Percentiles rank a stretch among this genome's conserved stretches.
phyloP scores from a whole-genome alignment of 1,140 invertebrate species.

The Bombus impatiens region DNA sequence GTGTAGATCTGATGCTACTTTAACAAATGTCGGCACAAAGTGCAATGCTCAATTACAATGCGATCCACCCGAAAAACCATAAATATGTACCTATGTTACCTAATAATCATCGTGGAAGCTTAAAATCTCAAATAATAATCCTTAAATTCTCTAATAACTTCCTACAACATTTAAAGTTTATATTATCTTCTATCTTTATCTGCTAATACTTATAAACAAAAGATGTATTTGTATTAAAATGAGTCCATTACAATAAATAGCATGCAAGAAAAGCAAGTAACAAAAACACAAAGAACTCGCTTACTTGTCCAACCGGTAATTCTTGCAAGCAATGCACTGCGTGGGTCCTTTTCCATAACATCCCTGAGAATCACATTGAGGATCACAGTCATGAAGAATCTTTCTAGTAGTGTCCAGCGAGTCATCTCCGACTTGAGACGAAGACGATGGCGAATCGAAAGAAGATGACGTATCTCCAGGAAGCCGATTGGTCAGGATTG shows the following conservation, averaged over 20 bases:
- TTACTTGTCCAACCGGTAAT: constrained; percentile 91
- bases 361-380: constrained; percentile 91
- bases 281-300: constrained; percentile 60
- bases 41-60: too few species aligned
- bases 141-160: not conserved
- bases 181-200: too few species aligned
- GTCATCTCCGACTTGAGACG: constrained; percentile 57
- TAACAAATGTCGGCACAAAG: too few species aligned
- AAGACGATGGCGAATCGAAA: constrained; percentile 47
- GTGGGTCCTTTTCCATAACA: constrained; percentile 91
- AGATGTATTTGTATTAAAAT: not conserved
- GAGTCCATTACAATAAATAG: not conserved
- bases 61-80: too few species aligned
- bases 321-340: constrained; percentile 90
- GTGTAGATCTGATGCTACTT: too few species aligned
- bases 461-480: constrained; percentile 71
- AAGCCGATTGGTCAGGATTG: constrained; percentile 76
- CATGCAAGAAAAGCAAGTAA: not conserved
- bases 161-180: not conserved
- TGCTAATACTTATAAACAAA: not conserved
- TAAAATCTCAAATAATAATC: too few species aligned
- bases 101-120: too few species aligned
- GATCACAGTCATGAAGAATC: constrained; percentile 90
- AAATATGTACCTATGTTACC: too few species aligned
- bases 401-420: constrained; percentile 83